Conservation (phyloP, 1,140 invertebrate genomes). For the Homalodisca vitripennis region DNA sequence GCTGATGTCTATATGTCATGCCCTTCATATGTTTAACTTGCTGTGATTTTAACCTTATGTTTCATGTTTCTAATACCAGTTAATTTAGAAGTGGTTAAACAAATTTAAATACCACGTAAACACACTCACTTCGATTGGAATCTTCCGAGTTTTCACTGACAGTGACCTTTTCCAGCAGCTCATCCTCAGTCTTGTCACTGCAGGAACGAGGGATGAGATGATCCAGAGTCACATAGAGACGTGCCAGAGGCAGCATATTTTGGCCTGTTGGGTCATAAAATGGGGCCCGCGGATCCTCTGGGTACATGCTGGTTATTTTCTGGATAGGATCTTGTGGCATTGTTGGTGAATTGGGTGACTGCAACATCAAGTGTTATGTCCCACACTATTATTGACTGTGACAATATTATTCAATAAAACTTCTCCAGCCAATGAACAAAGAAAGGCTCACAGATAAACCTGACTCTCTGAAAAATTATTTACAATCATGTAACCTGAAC, state of each 20-base stretch:
- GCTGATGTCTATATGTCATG: too few species aligned
- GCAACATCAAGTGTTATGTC: too few species aligned
- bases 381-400: too few species aligned
- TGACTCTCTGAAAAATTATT: too few species aligned
- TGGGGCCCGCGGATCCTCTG: conserved; percentile 81
- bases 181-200: conserved; percentile 49
- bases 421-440: too few species aligned
- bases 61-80: too few species aligned
- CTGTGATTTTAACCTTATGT: not conserved
- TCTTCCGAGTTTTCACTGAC: conserved; percentile 72
- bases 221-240: conserved; percentile 74
- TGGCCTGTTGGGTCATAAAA: conserved; percentile 75
- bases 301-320: conserved; percentile 77
- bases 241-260: conserved; percentile 88
- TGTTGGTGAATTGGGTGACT: conserved; percentile 80
- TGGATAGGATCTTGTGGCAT: conserved; percentile 79
- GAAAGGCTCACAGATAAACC: too few species aligned
- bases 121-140: conserved; percentile 65
- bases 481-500: too few species aligned
- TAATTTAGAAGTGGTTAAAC: too few species aligned
- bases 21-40: too few species aligned
- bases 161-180: conserved; percentile 50
- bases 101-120: too few species aligned
- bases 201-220: conserved; percentile 85
- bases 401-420: too few species aligned